Conservation (phyloP, 2,797 vertebrate species). For the Melanotaenia boesemani region DNA sequence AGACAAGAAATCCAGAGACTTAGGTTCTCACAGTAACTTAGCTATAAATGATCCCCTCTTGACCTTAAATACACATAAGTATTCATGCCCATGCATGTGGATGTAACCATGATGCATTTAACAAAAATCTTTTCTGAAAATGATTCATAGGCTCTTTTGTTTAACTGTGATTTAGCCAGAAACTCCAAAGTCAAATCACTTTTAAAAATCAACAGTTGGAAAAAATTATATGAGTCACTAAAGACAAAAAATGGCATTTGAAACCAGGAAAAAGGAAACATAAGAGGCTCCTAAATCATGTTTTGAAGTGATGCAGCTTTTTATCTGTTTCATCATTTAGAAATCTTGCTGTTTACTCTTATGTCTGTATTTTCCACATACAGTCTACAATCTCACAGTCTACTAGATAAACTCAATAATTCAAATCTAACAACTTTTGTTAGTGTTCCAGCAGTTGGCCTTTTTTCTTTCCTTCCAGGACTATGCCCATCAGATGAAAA, state of each 20-base stretch:
- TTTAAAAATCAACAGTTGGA: conserved; percentile 36
- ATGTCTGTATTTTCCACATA: conserved; percentile 1
- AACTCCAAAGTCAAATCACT: conserved; percentile 22
- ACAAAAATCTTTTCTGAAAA: conserved; percentile 47
- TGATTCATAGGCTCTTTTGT: conserved; percentile 33
- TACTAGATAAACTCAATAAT: conserved; percentile 40
- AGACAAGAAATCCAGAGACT: conserved; percentile 64
- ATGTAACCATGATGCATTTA: conserved; percentile 20
- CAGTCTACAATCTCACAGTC: background rate
- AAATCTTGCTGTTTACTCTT: conserved; percentile 11
- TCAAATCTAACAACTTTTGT: conserved; percentile 23
- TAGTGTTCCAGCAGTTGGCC: conserved; percentile 9
- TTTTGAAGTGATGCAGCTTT: background rate
- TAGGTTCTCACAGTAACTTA: conserved; percentile 71
- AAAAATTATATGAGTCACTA: conserved; percentile 34
- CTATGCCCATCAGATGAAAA: conserved; percentile 51
- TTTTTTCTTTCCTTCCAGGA: conserved; percentile 32
- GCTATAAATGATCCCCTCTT: conserved; percentile 58
- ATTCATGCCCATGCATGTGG: conserved; percentile 25
- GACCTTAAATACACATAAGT: conserved; percentile 50
- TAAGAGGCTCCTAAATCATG: background rate
- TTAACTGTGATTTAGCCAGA: conserved; percentile 35
- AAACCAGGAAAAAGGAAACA: conserved; percentile 28
- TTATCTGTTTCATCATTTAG: conserved; percentile 28
- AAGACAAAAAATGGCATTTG: conserved; percentile 2